phyloP scores from a whole-genome alignment of 2,888 invertebrate species.

The Apoderus coryli region DNA sequence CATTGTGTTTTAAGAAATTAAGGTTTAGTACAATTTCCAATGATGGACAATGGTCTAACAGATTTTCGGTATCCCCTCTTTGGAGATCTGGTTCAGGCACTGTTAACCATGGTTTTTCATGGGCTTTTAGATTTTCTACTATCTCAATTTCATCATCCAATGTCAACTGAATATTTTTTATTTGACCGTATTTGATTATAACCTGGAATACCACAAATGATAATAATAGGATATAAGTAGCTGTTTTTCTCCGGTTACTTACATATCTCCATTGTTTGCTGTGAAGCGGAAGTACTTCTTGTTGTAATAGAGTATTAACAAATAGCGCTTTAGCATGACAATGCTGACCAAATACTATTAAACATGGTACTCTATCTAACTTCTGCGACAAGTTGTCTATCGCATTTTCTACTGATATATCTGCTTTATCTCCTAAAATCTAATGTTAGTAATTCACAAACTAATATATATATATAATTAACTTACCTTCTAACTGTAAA shows the following conservation, averaged over 20 bases:
- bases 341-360: slow-evolving; percentile 60
- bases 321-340: slow-evolving; percentile 54
- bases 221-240: slow-evolving; percentile 5
- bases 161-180: slow-evolving; percentile 44
- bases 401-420: slow-evolving; percentile 24
- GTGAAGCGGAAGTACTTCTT: slow-evolving; percentile 46
- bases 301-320: slow-evolving; percentile 56
- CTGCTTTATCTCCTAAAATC: slow-evolving; percentile 27
- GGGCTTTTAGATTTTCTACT: slow-evolving; percentile 53
- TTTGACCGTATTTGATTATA: slow-evolving; percentile 42
- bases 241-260: no score
- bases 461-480: slow-evolving; percentile 5
- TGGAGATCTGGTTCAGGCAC: slow-evolving; percentile 49
- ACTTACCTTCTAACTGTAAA: slow-evolving; percentile 27
- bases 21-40: slow-evolving; percentile 62
- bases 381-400: slow-evolving; percentile 24
- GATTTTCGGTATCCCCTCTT: slow-evolving; percentile 40
- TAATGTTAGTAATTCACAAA: slow-evolving; percentile 6
- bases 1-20: slow-evolving; percentile 53
- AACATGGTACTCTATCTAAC: slow-evolving; percentile 38
- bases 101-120: slow-evolving; percentile 52
- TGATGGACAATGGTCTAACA: slow-evolving; percentile 49
- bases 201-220: slow-evolving; percentile 29
- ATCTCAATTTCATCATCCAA: slow-evolving; percentile 55
- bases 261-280: slow-evolving; percentile 54